A percentile compares a stretch with the other conserved stretches of the same genome.
phyloP scores from a whole-genome alignment of 2,113 vertebrate genomes.

The Lanius ludovicianus region DNA sequence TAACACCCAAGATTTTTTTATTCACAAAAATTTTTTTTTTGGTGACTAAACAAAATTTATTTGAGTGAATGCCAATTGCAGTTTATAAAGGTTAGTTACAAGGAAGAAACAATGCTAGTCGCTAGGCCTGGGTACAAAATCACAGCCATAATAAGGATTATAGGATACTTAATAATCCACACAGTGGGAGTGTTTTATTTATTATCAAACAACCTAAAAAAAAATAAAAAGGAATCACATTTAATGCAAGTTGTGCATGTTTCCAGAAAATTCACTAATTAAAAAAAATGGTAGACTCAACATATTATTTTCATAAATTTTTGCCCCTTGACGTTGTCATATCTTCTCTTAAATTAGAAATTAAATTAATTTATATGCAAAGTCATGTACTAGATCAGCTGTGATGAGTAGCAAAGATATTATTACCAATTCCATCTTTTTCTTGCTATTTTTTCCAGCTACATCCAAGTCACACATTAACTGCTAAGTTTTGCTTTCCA shows the following conservation, averaged over 20 bases:
- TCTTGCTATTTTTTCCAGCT: neutral
- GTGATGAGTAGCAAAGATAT: neutral
- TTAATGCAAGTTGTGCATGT: neutral
- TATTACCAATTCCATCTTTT: neutral
- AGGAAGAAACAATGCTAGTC: neutral
- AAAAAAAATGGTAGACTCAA: neutral
- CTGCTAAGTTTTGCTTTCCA: neutral
- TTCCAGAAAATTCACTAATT: neutral
- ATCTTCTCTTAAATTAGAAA: neutral
- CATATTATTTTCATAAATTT: neutral
- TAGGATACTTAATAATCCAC: neutral
- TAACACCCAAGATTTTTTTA: neutral
- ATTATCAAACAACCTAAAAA: neutral
- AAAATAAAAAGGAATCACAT: neutral
- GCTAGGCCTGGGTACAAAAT: neutral
- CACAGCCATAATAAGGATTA: neutral
- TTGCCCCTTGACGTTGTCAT: neutral
- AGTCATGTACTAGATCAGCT: neutral
- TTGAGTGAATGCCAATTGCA: neutral
- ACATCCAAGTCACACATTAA: neutral
- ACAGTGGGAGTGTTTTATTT: neutral
- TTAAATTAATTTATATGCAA: neutral
- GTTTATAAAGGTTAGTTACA: neutral
- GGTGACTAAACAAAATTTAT: neutral
- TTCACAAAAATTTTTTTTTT: neutral